Evolutionary conservation across 2,888 invertebrate species (phyloP).

Genomic region (Drosophila meridionalis): DNA sequence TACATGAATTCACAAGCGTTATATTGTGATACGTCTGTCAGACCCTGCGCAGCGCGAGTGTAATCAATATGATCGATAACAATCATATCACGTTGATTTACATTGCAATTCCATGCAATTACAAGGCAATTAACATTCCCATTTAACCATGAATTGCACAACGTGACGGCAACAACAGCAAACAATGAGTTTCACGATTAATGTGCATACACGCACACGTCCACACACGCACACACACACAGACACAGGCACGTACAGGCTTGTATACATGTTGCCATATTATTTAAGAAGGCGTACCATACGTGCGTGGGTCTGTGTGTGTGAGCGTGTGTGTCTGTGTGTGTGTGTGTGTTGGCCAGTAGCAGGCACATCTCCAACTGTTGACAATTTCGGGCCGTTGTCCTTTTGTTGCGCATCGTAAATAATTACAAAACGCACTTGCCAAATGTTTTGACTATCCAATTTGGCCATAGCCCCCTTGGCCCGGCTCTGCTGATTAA

Average conservation of each 20-base stretch:
- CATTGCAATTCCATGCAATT: conserved; percentile 65
- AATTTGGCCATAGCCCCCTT: conserved; percentile 10
- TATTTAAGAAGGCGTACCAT: conserved; percentile 23
- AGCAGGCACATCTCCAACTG: conserved; percentile 43
- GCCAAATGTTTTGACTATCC: conserved; percentile 40
- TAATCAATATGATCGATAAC: conserved; percentile 45
- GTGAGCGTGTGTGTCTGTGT: background rate
- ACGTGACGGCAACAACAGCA: conserved; percentile 52
- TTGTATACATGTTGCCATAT: conserved; percentile 32
- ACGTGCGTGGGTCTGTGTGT: conserved; percentile 1
- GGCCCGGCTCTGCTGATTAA: conserved; percentile 8
- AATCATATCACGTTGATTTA: conserved; percentile 33
- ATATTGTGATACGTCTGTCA: background rate
- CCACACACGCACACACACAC: background rate
- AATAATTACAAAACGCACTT: conserved; percentile 59
- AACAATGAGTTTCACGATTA: conserved; percentile 48
- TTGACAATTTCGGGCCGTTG: conserved; percentile 36
- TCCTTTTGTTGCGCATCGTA: conserved; percentile 38
- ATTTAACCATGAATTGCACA: conserved; percentile 70
- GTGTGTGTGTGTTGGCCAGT: background rate
- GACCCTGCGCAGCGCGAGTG: background rate
- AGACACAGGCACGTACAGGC: conserved; percentile 9
- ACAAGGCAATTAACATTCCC: conserved; percentile 76
- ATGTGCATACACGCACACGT: conserved; percentile 28
- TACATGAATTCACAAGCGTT: background rate